phyloP scores from a whole-genome alignment of 2,888 invertebrate genomes.

The Tridacna gigas region DNA sequence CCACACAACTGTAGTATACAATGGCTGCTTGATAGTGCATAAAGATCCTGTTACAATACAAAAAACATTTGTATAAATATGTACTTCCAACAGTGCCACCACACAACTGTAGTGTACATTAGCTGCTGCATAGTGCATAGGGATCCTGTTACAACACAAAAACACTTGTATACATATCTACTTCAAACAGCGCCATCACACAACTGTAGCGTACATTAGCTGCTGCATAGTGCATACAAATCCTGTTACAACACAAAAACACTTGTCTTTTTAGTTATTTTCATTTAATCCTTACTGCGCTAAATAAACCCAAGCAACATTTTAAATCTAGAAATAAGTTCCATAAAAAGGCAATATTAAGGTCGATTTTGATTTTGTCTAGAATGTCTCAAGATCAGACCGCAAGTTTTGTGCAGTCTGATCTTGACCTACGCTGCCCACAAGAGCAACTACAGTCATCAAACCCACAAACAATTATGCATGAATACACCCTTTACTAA shows the following conservation, averaged over 20 bases:
- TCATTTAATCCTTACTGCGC: too few relatives aligned
- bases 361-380: too few relatives aligned
- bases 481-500: too few relatives aligned
- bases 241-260: constrained; percentile 85
- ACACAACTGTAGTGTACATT: constrained; percentile 87
- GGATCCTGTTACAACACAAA: constrained; percentile 85
- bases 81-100: constrained; percentile 87
- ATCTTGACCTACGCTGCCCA: too few relatives aligned
- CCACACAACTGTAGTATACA: constrained; percentile 87
- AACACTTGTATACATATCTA: constrained; percentile 86
- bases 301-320: neutral
- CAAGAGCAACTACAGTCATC: too few relatives aligned
- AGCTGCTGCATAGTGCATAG: constrained; percentile 88
- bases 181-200: constrained; percentile 87
- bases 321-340: neutral
- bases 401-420: too few relatives aligned
- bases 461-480: too few relatives aligned
- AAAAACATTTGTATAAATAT: constrained; percentile 73
- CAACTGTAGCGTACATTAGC: constrained; percentile 87
- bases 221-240: constrained; percentile 88
- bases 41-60: constrained; percentile 86
- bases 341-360: too few relatives aligned
- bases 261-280: constrained; percentile 86
- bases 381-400: too few relatives aligned
- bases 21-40: constrained; percentile 88